Evolutionary conservation across 1,140 invertebrate genomes (phyloP).

Genomic region (Hypsibius dujardini): DNA sequence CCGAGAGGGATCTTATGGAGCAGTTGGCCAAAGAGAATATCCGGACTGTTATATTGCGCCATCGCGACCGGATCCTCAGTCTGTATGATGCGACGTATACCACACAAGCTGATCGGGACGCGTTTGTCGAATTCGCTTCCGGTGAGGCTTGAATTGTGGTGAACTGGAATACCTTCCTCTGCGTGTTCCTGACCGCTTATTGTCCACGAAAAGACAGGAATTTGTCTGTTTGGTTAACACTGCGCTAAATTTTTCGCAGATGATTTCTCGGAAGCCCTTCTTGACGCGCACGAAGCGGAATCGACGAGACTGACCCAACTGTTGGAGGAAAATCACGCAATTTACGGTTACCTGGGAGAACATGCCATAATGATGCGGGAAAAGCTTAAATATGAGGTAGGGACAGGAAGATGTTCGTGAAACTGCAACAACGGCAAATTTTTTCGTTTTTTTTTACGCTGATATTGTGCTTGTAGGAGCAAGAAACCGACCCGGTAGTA

Average conservation of each 20-base stretch:
- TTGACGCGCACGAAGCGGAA: neutral
- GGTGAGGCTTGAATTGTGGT: neutral
- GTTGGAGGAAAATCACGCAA: neutral
- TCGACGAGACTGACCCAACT: neutral
- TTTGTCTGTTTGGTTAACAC: too few relatives aligned
- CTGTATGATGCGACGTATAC: neutral
- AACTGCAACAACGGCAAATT: neutral
- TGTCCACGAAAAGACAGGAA: too few relatives aligned
- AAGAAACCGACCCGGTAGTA: neutral
- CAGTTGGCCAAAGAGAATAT: constrained; percentile 1
- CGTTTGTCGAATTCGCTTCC: neutral
- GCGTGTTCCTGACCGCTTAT: neutral
- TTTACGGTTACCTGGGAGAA: neutral
- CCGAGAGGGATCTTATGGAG: neutral
- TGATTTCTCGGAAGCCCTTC: neutral
- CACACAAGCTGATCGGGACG: neutral
- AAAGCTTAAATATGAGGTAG: neutral
- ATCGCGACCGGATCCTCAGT: neutral
- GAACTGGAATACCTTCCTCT: neutral
- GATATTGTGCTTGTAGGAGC: neutral
- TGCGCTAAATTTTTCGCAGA: neutral
- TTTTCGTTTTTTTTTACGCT: neutral
- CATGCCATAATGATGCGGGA: neutral
- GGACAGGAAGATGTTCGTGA: neutral
- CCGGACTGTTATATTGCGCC: neutral